Percentiles rank a stretch among this genome's conserved stretches.
Evolutionary conservation across 1,140 invertebrate species (phyloP).

Genomic region (Drosophila carrolli): DNA sequence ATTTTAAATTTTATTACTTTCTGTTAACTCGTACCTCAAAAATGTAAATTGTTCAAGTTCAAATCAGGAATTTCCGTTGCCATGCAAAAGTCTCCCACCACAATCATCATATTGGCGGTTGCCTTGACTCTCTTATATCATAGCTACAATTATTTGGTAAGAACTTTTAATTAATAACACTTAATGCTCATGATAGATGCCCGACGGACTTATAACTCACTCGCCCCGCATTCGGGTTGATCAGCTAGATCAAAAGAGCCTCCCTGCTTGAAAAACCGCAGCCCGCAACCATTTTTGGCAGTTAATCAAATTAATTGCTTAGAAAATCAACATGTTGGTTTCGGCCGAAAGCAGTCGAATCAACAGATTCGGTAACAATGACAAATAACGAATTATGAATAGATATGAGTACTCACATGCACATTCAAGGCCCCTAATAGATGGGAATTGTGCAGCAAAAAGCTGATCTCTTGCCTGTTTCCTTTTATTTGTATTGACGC

Average conservation of each 20-base stretch:
- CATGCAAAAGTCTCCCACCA: not conserved
- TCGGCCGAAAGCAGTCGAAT: conserved; percentile 45
- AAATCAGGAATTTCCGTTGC: conserved; percentile 57
- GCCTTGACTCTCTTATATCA: conserved; percentile 51
- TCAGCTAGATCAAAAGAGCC: conserved; percentile 63
- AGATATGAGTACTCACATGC: conserved; percentile 63
- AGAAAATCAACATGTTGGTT: conserved; percentile 78
- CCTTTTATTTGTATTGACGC: conserved; percentile 13
- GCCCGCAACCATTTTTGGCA: conserved; percentile 56
- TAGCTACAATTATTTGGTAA: conserved; percentile 63
- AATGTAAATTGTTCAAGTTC: not conserved
- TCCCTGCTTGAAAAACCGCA: conserved; percentile 52
- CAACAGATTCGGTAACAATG: conserved; percentile 59
- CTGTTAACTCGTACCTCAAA: not conserved
- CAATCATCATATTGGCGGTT: conserved; percentile 14
- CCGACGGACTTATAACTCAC: conserved; percentile 49
- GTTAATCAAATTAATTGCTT: conserved; percentile 81
- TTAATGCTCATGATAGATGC: conserved; percentile 64
- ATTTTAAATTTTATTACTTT: too few relatives aligned
- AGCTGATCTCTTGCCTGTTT: conserved; percentile 27
- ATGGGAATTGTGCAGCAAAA: conserved; percentile 62
- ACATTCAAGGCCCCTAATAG: conserved; percentile 68
- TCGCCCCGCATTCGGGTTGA: conserved; percentile 24
- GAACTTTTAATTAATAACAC: conserved; percentile 73
- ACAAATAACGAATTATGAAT: conserved; percentile 78